Evolutionary conservation across 92 coral and sea anemone genomes (phyloP), one percentile per base, ranked within the genome.

Genomic region (Phenganax marumi): DNA sequence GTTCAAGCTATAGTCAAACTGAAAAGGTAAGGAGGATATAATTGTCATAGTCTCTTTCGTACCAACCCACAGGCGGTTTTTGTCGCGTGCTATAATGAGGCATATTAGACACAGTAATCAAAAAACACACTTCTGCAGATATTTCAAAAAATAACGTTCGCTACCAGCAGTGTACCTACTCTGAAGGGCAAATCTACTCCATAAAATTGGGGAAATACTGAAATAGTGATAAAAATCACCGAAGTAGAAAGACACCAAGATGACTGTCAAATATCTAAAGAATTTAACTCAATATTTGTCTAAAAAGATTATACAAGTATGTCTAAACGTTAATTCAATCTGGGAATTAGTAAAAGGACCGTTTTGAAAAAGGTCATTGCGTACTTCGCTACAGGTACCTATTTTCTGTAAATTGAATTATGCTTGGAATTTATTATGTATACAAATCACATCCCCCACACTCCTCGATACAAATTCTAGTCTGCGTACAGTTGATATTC

Each of bases 1-100:
- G 83, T 78, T 10, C 46, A 62, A 22, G 83, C 83, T 12, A 78
- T 78, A 3, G 9, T 17, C 24, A 52, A 22, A 43, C 60, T 78
- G 2, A 43, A 63, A 16, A 78, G 83, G 83, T 78, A 78, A 13
- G 83, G 18, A 52, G 25, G 23, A 23, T 0, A 0, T 12, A 0
- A 17, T 23, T 65, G 72, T 65, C 25, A 12, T 17, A 65, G 1
- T 65, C 3, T 65, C 63, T 56, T 21, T 56, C 22, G 17, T 56
- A 14, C 1, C 22, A 56, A 7, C 63, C 43, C 43, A 33, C 43
- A 33, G 43, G 43, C 43, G 43, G 5, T 33, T 33, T 33, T 33
- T 33, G 43, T 33, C 43, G 43, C 43, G 43, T 33, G 43, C 43
- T 33, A 33, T 5, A 33, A 33, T 33, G 5, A 33, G 3, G 43